These are phyloP conservation scores for Tachystola acroxantha DNA, from an alignment of 2,888 invertebrate genomes.

Conservation along the genomic window DNA sequence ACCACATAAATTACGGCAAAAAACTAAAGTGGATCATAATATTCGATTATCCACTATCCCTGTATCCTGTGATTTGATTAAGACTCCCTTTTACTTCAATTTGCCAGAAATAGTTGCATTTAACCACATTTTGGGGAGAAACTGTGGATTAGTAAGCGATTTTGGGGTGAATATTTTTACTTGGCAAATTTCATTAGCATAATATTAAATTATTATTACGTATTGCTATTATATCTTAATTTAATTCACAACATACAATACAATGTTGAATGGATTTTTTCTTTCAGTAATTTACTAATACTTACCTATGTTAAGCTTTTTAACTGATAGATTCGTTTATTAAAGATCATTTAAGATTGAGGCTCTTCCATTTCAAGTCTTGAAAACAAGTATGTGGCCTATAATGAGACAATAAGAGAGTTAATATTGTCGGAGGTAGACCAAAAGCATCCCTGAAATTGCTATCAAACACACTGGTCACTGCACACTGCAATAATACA, in stretches of 20 bases:
- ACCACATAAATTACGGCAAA: slow-evolving; percentile 25
- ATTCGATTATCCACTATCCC: slow-evolving; percentile 50
- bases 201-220: slow-evolving; percentile 33
- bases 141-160: slow-evolving; percentile 39
- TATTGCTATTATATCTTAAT: no score
- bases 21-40: slow-evolving; percentile 50
- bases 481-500: no score
- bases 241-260: no score
- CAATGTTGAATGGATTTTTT: no score
- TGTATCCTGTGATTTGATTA: slow-evolving; percentile 54
- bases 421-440: no score
- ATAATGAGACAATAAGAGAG: no score
- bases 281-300: no score
- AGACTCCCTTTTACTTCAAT: slow-evolving; percentile 59
- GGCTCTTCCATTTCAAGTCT: no score
- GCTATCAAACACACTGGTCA: neutral
- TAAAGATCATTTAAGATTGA: no score
- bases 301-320: no score
- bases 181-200: slow-evolving; percentile 53
- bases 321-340: no score
- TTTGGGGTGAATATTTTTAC: slow-evolving; percentile 50
- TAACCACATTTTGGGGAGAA: slow-evolving; percentile 54
- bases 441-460: neutral
- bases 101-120: slow-evolving; percentile 59
- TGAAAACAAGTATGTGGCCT: no score